Evolutionary conservation across 2,113 vertebrate genomes (phyloP), one percentile per base, ranked within the genome.

Genomic region (Corythaeola cristata): DNA sequence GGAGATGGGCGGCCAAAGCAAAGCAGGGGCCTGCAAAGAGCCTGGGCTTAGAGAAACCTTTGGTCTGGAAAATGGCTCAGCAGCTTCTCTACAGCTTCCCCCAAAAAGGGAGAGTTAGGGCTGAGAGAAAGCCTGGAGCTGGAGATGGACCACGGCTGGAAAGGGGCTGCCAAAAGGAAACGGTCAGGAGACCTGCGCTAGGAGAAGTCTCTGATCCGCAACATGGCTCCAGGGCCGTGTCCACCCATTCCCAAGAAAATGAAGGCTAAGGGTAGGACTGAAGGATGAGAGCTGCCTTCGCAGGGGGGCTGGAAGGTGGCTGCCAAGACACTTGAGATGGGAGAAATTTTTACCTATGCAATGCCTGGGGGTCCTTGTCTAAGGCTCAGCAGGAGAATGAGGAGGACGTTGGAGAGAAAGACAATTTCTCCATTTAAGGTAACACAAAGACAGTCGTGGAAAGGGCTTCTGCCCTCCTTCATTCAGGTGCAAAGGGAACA

Each of bases 151-250:
- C 0, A 0, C 2, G 22, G 53, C 41, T 35, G 24, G 12, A 60
- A 75, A 71, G 50, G 19, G 28, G 17, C 22, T 88, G 66, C 39
- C n/a, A n/a, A 45, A 80, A 44, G 23, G 30, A 72, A 84, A 26
- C 0, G 2, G 26, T 5, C n/a, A 55, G 30, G 27, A 91, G 35
- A 66, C 8, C 6, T 12, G 5, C 0, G 3, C 24, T 11, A 32
- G 27, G 35, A 83, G 26, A 73, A 41, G 20, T 5, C 37, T 79
- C 44, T 8, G 26, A 14, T 49, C 55, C 53, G 45, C 45, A 37
- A n/a, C 15, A 15, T 0, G 11, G 35, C 39, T 39, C 55, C 39
- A 45, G 55, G 6, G n/a, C 33, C 30, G 17, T 3, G 4, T 10
- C 59, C 5, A n/a, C 26, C 14, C n/a, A 24, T 15, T 47, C 27